Percentiles rank a stretch among this genome's conserved stretches.
These are phyloP conservation scores for Anser cygnoides DNA, from an alignment of 2,113 vertebrate genomes.

Conservation along the genomic window DNA sequence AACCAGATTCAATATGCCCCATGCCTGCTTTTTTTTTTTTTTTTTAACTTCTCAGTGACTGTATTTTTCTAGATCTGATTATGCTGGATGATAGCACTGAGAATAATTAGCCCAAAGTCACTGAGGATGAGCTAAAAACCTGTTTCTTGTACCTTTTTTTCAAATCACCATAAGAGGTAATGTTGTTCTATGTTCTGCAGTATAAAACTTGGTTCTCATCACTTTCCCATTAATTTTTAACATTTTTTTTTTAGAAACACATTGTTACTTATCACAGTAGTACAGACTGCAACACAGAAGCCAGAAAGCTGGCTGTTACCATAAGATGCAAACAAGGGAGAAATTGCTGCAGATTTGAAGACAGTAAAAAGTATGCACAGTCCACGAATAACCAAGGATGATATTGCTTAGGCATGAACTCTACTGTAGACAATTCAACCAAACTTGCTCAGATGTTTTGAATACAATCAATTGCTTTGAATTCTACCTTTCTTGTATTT, in stretches of 20 bases:
- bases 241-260: background rate
- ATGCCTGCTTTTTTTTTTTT: background rate
- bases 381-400: background rate
- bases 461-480: background rate
- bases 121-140: background rate
- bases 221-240: background rate
- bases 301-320: background rate
- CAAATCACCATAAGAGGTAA: background rate
- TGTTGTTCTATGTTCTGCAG: background rate
- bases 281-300: background rate
- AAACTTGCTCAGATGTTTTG: background rate
- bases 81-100: background rate
- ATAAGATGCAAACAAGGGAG: background rate
- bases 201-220: background rate
- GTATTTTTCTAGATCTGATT: background rate
- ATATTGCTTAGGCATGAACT: background rate
- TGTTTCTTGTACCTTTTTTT: background rate
- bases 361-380: background rate
- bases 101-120: background rate
- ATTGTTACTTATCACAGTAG: background rate
- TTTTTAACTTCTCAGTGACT: background rate
- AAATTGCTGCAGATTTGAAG: background rate
- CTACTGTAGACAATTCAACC: background rate
- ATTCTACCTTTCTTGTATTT: background rate
- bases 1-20: background rate